Evolutionary conservation across 53 echinoderm and acorn worm genomes (phyloP), one percentile per base, ranked within the genome.

Genomic region (Luidia sarsii): DNA sequence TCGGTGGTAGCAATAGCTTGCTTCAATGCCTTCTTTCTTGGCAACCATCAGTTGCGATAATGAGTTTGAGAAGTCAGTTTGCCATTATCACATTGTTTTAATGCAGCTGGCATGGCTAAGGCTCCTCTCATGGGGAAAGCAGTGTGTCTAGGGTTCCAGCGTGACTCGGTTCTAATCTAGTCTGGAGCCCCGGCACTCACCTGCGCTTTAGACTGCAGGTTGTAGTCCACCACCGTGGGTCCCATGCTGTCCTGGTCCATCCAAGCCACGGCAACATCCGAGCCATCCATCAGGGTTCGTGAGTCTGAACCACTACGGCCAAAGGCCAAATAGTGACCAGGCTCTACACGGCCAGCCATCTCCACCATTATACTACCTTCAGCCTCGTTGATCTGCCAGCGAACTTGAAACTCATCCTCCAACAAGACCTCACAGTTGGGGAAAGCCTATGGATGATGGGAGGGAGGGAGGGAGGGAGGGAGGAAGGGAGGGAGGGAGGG

Each of bases 241-340:
- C 57, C n/a, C 57, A 43, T 49, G 2, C 66, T 46, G 1, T 30
- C 6, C 14, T 38, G 31, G 52, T 92, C 90, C 20, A 87, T 75
- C 83, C 90, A 95, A 10, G 80, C 86, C 3, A 92, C 95, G 1
- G 82, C 64, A 19, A 95, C 92, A 72, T 95, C 95, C 56, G 92
- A 81, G 37, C 88, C 95, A 3, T 90, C 35, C 95, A 95, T 95
- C 8, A n/a, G 3, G 2, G 90, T 95, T 24, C 52, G 6, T 0
- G 60, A 51, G 14, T 82, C 55, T 0, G 90, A 88, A 1, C 95
- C 95, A 67, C 95, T 95, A 28, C 87, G 48, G 31, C 95, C 95
- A 64, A 95, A 95, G 0, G 90, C 79, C 23, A 92, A 28, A 64
- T 95, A 95, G 41, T 90, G 68, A 16, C 71, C 80, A 15, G 70